Evolutionary conservation across 2,113 vertebrate species (phyloP), one percentile per base, ranked within the genome.

Genomic region (Conger conger): DNA sequence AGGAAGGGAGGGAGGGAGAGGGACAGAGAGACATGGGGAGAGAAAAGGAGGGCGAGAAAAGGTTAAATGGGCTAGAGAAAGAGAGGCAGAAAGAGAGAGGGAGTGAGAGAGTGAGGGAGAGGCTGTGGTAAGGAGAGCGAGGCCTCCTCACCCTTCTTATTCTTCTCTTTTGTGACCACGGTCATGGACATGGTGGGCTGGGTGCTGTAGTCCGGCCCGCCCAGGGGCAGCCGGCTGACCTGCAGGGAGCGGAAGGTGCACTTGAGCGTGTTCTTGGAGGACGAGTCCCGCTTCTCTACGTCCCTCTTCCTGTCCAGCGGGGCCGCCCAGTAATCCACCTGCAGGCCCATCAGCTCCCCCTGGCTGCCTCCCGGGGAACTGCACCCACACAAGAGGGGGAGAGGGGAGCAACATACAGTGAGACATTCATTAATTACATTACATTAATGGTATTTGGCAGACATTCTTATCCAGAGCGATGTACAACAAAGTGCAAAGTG

Each of bases 231-330:
- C 95, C 98, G 95, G 97, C 98, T 98, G 96, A 99, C 98, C 96
- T 99, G 98, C 89, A 99, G 98, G 91, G 97, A 99, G 94, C 97
- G 97, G 94, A 99, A 99, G 96, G 97, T 97, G 96, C 98, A 97
- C 96, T 98, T 99, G 89, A 99, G 96, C 36, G 97, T 97, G 94
- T 95, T 99, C 95, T 98, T 99, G 92, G 97, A 92, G 89, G 96
- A 91, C 54, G 92, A 92, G 89, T 99, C 98, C 85, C 94, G 97
- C 94, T 98, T 99, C 92, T 99, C 98, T 0, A 95, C 42, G 16
- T 99, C 98, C 87, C 95, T 97, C 93, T 97, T 99, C 92, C 95
- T 96, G 86, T 99, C 98, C 45, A 91, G 92, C 0, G 92, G 95
- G n/a, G 96, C 95, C 45, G 95, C 96, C 98, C 98, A 99, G 93